A percentile compares a stretch with the other conserved stretches of the same genome.
Conservation (phyloP, 1,140 invertebrate genomes). For the Calephelis nemesis region DNA sequence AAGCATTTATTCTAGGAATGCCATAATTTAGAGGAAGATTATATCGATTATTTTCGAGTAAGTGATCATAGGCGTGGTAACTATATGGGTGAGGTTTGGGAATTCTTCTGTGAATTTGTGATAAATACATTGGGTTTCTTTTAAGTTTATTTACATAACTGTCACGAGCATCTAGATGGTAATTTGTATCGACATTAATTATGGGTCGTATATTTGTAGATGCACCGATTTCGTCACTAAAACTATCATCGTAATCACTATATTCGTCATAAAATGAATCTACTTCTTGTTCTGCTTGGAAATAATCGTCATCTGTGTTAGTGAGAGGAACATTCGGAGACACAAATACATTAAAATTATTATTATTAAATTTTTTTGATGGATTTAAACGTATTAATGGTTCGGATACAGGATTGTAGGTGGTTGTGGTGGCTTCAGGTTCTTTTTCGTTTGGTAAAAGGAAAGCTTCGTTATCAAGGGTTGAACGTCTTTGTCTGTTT, state of each 20-base stretch:
- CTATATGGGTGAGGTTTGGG: constrained; percentile 6
- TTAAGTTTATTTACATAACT: constrained; percentile 1
- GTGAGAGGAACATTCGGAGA: constrained; percentile 50
- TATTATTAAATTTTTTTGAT: constrained; percentile 37
- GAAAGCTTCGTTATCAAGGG: constrained; percentile 42
- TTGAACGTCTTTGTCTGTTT: constrained; percentile 36
- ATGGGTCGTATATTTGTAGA: constrained; percentile 20
- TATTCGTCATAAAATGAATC: constrained; percentile 45
- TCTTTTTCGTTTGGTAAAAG: constrained; percentile 31
- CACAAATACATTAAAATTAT: constrained; percentile 43
- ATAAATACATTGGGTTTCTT: constrained; percentile 10
- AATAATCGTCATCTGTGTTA: constrained; percentile 46
- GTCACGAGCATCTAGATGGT: constrained; percentile 1
- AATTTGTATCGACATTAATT: constrained; percentile 19
- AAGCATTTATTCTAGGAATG: constrained; percentile 28
- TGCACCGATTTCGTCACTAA: constrained; percentile 4
- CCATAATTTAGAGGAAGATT: constrained; percentile 29
- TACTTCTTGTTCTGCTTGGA: constrained; percentile 25
- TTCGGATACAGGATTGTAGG: constrained; percentile 39
- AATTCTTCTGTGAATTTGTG: constrained; percentile 2
- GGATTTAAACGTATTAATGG: constrained; percentile 3
- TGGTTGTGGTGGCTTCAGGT: constrained; percentile 20
- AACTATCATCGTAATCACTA: constrained; percentile 41
- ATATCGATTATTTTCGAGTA: constrained; percentile 21
- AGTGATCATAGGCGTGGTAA: constrained; percentile 21